phyloP scores from a whole-genome alignment of 2,888 invertebrate species.

The Trichacis sp. region DNA sequence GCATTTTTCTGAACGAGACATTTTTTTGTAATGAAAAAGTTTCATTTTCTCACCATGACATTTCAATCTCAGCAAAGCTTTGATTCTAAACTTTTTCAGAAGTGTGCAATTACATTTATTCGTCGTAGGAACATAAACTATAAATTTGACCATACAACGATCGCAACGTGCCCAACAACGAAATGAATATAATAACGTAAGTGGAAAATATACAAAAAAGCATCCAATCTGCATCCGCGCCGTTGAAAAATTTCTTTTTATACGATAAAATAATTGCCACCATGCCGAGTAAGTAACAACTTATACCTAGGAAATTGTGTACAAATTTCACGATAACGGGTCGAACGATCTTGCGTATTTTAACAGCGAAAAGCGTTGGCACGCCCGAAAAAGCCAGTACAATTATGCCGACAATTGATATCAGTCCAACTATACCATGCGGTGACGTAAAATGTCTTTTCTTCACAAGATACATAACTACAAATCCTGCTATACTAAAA shows the following conservation, averaged over 20 bases:
- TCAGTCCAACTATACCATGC: constrained; percentile 62
- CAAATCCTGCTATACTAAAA: constrained; percentile 71
- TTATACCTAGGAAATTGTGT: constrained; percentile 72
- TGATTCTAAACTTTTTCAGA: too few species aligned
- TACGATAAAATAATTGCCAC: constrained; percentile 59
- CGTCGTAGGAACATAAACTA: not conserved
- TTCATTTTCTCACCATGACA: too few species aligned
- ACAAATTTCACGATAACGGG: constrained; percentile 71
- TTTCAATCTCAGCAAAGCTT: too few species aligned
- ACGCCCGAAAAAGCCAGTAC: constrained; percentile 68
- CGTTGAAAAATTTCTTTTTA: constrained; percentile 45
- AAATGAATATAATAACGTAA: constrained; percentile 47
- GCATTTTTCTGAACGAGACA: too few species aligned
- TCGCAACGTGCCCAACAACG: constrained; percentile 47
- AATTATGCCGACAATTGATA: constrained; percentile 70
- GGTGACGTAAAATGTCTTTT: constrained; percentile 57
- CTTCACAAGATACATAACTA: constrained; percentile 65
- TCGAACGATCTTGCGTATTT: constrained; percentile 70
- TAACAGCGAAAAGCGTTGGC: constrained; percentile 71
- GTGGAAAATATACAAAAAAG: constrained; percentile 41
- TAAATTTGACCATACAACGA: constrained; percentile 43
- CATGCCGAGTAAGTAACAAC: constrained; percentile 72
- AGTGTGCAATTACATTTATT: too few species aligned
- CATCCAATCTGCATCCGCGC: constrained; percentile 1
- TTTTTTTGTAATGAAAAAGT: too few species aligned